phyloP scores from a whole-genome alignment of 2,888 invertebrate species.

The Ecliptopera silaceata region DNA sequence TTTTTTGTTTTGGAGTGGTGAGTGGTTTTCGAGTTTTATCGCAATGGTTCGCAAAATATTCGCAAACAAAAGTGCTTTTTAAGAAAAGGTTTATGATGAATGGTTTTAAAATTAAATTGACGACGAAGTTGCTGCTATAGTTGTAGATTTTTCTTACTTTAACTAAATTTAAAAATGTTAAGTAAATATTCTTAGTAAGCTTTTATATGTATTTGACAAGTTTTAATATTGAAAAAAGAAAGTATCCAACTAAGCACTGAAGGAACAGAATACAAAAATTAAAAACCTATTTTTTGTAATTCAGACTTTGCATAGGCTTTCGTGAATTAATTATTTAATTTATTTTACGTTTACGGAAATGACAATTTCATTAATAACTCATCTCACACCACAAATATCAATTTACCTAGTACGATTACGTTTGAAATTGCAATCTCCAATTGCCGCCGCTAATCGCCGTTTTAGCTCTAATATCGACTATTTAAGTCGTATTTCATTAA shows the following conservation, averaged over 20 bases:
- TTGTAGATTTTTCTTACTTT: too few relatives aligned
- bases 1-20: conserved; percentile 65
- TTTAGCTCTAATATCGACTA: conserved; percentile 18
- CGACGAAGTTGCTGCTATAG: too few relatives aligned
- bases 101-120: not conserved
- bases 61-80: not conserved
- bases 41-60: conserved; percentile 11
- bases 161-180: too few relatives aligned
- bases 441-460: conserved; percentile 20
- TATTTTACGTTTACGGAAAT: conserved; percentile 4
- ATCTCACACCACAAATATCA: conserved; percentile 15
- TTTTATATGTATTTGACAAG: too few relatives aligned
- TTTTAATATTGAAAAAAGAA: too few relatives aligned
- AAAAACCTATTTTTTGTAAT: too few relatives aligned
- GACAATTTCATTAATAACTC: not conserved
- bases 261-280: too few relatives aligned
- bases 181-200: too few relatives aligned
- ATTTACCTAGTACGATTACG: conserved; percentile 27
- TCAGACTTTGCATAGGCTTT: too few relatives aligned
- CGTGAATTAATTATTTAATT: too few relatives aligned
- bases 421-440: conserved; percentile 18
- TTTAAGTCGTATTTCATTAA: not conserved
- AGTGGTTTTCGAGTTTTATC: conserved; percentile 39
- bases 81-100: not conserved
- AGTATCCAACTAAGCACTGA: too few relatives aligned